phyloP scores from a whole-genome alignment of 2,113 vertebrate genomes.

The Pterophyllum scalare region DNA sequence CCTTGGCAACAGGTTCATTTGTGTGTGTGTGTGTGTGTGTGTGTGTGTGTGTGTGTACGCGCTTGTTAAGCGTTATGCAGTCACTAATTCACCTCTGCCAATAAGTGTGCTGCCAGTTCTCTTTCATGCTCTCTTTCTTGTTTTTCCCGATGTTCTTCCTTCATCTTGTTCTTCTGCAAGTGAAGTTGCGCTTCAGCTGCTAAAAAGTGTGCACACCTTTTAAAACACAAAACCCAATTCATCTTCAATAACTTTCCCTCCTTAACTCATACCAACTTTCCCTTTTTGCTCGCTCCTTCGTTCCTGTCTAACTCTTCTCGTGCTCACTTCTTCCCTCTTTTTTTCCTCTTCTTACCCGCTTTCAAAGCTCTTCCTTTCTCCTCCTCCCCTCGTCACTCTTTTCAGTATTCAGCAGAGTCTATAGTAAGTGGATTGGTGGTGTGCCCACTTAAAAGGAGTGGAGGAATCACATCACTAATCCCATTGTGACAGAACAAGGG shows the following conservation, averaged over 20 bases:
- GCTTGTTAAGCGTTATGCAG: conserved; percentile 46
- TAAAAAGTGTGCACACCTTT: neutral
- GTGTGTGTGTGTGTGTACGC: neutral
- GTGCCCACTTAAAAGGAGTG: conserved; percentile 74
- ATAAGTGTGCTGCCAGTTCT: conserved; percentile 21
- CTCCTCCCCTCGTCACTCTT: conserved; percentile 42
- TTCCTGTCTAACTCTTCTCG: conserved; percentile 12
- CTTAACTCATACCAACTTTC: neutral
- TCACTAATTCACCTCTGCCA: conserved; percentile 55
- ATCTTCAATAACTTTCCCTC: neutral
- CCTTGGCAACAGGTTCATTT: conserved; percentile 72
- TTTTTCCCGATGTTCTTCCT: neutral
- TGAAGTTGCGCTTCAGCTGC: neutral
- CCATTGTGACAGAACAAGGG: conserved; percentile 73
- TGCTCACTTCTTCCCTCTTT: neutral
- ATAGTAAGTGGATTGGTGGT: conserved; percentile 76
- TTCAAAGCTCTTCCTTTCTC: conserved; percentile 18
- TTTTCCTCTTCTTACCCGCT: neutral
- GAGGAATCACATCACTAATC: conserved; percentile 76
- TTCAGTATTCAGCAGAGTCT: conserved; percentile 60
- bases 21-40: conserved; percentile 8
- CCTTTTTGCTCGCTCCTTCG: neutral
- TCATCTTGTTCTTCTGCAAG: neutral
- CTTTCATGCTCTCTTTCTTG: neutral
- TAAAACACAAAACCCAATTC: neutral